Conservation (phyloP, 2,113 vertebrate species). For the Antennarius striatus region DNA sequence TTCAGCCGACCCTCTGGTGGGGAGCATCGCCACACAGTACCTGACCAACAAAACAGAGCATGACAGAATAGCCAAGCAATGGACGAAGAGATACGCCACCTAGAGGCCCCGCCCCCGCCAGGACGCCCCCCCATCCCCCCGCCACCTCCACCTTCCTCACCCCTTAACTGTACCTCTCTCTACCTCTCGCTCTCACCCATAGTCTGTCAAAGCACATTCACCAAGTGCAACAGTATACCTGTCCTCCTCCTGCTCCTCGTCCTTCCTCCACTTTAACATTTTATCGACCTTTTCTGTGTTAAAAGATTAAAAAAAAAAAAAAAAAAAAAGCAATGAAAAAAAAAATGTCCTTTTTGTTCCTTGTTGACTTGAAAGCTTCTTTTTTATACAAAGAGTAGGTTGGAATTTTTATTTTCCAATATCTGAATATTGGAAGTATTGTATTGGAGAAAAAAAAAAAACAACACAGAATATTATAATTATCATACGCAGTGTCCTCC, state of each 20-base stretch:
- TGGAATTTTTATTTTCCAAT: constrained; percentile 84
- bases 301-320: constrained; percentile 40
- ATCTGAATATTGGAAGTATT: constrained; percentile 79
- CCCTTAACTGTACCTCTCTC: constrained; percentile 63
- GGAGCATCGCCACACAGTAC: constrained; percentile 97
- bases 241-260: constrained; percentile 60
- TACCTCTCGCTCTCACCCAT: constrained; percentile 72
- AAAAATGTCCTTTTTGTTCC: constrained; percentile 76
- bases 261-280: constrained; percentile 53
- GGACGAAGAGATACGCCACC: constrained; percentile 98
- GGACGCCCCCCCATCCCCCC: neutral
- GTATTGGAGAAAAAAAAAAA: constrained; percentile 73
- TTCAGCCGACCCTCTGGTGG: constrained; percentile 94
- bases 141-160: constrained; percentile 8
- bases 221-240: constrained; percentile 91
- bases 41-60: constrained; percentile 98
- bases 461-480: constrained; percentile 80
- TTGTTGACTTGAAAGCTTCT: constrained; percentile 92
- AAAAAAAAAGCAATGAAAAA: constrained; percentile 20
- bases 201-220: constrained; percentile 96
- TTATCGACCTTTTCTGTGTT: constrained; percentile 73
- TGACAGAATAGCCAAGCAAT: constrained; percentile 97
- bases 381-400: constrained; percentile 84
- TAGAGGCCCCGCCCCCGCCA: constrained; percentile 70
- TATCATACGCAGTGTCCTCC: constrained; percentile 80